Evolutionary conservation across 2,888 invertebrate species (phyloP).

Genomic region (Odontomyia ornata): DNA sequence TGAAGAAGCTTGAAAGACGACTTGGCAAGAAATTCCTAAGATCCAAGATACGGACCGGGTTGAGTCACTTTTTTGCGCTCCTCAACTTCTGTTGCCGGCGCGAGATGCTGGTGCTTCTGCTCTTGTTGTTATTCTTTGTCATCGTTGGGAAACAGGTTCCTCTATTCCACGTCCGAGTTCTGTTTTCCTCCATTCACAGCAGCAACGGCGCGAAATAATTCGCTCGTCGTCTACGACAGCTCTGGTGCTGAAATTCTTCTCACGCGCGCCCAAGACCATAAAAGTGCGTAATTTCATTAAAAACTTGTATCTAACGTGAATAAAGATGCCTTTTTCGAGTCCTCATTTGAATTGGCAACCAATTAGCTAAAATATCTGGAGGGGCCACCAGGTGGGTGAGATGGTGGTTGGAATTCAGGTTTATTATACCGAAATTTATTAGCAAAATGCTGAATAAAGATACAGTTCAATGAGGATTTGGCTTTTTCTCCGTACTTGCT

Average conservation of each 20-base stretch:
- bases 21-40: conserved; percentile 21
- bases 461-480: no score
- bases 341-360: neutral
- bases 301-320: neutral
- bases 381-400: neutral
- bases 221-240: neutral
- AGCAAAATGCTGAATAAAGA: no score
- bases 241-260: conserved; percentile 22
- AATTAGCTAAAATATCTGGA: neutral
- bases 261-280: neutral
- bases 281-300: neutral
- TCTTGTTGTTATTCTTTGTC: neutral
- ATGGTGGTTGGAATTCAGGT: neutral
- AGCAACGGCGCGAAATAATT: neutral
- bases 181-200: neutral
- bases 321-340: neutral
- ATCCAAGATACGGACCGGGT: neutral
- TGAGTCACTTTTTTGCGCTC: conserved; percentile 22
- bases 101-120: neutral
- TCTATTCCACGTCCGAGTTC: neutral
- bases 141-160: conserved; percentile 22
- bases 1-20: neutral
- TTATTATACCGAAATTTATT: neutral
- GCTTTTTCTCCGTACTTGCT: no score
- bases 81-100: neutral